Base-by-base conservation (phyloP, 2,797 vertebrate genomes). In the Chelon auratus region DNA sequence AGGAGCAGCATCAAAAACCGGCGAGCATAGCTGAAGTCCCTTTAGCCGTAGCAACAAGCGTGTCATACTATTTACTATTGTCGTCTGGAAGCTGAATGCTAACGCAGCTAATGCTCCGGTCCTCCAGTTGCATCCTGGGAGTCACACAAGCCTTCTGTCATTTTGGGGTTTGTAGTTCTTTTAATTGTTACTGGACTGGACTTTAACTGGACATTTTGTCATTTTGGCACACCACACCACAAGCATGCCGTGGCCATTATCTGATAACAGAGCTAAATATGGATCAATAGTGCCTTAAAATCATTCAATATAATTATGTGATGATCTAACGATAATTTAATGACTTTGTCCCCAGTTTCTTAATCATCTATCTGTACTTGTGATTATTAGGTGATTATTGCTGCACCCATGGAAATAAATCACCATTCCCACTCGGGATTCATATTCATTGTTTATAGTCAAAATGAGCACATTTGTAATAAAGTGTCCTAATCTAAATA, bases 11-110 rank as follows among this genome's bases (percentile, higher is more conserved):
- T 57, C 20, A 54, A 7, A 52, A 12, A 63, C 0, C 17, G 45
- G 5, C 0, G 36, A 57, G 11, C n/a, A 37, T 22, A 3, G 9
- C 5, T 10, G 56, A 13, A 66, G 15, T 0, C 1, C 4, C 17
- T 15, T 56, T 3, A 78, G 22, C 3, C 13, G 39, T 3, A 15
- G 58, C 5, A 82, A 12, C 18, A 22, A 1, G 48, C 53, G 58
- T 13, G 13, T 68, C 89, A 89, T 87, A 5, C 0, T 80, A 58
- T 43, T 62, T 1, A n/a, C 20, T 37, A 42, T 3, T 4, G 15
- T 39, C 9, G 15, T 9, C 17, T 14, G 45, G 37, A 43, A 2
- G 54, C 56, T 57, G 13, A 12, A n/a, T 0, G 26, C 30, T 33
- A 8, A 1, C 3, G 9, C 60, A 57, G 51, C 50, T 60, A 26